Evolutionary conservation across 2,113 vertebrate genomes (phyloP), one percentile per base, ranked within the genome.

Genomic region (Heterotis niloticus): DNA sequence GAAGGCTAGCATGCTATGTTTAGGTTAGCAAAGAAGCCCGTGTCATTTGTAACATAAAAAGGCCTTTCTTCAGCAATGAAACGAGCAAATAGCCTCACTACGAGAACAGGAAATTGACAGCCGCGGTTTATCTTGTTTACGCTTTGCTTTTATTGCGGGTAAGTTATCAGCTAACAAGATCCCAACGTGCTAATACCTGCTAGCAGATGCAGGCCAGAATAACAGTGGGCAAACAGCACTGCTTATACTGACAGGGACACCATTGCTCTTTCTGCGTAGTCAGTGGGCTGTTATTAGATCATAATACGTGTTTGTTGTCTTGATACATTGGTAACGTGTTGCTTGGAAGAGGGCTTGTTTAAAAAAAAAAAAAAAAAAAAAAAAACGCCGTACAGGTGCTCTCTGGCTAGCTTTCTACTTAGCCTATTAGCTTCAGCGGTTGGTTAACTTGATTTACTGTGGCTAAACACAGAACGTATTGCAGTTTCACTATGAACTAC

Each of bases 171-270:
- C 56, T 60, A 26, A 24, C 51, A 72, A 72, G n/a, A 44, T 24
- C n/a, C 9, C 70, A 72, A 72, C 70, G 70, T 62, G 20, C 59
- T 62, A 14, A 62, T 62, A 62, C 59, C 59, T 62, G 13, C 59
- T 24, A 66, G 23, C 64, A 11, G 18, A 10, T 54, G 28, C 4
- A 29, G 72, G 72, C 72, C 72, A 24, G 12, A 60, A 60, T 1
- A 26, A 28, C 57, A 34, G 29, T 69, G 9, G 67, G 18, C 14
- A 60, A 29, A 56, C 18, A 52, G 44, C 7, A 18, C 23, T 73
- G 54, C 1, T 18, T 12, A 24, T 18, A 12, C 10, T 29, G 9
- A n/a, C 9, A 69, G 26, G 5, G 17, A 5, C 20, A 66, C 34
- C 7, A 2, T 44, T 44, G 7, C 34, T n/a, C 10, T 29, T 2